Evolutionary conservation across 2,888 invertebrate species (phyloP), one percentile per base, ranked within the genome.

Genomic region (Vannuccia rotundouncinata): DNA sequence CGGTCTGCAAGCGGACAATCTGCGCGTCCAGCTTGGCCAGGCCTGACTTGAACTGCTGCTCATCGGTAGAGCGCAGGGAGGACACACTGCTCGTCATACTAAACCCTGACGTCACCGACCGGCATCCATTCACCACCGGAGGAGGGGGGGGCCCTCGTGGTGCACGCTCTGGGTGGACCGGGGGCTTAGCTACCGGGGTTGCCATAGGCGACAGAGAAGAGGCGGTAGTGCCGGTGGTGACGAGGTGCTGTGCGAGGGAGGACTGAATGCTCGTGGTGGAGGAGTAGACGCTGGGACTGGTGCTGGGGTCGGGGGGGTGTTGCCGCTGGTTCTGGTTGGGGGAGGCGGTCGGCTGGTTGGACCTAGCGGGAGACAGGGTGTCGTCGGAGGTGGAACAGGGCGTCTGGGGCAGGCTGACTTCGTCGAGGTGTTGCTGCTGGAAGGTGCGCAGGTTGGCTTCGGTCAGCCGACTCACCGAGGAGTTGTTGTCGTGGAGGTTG

Each of bases 1-100:
- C 59, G 77, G 27, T 66, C 31, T 77, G 77, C 59, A 77, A 22
- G 13, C 77, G 29, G n/a, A 25, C 59, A 45, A 77, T 77, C 27
- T 77, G 77, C n/a, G 45, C 59, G 22, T 77, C 77, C 59, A 77
- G 30, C 22, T 45, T 28, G 2, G 31, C 59, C 30, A 77, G 59
- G 27, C 77, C 77, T 17, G 31, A 31, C 31, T 27, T 28, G 77
- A 77, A 77, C 10, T 77, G 31, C 25, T 45, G 77, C 1, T 77
- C 77, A 59, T 77, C 77, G 13, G 22, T 5, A 27, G 77, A 77
- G 2, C 77, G 29, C n/a, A 77, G 22, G 1, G 77, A 77, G 31
- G 77, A 77, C 30, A 77, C 77, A 27, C 31, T 77, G 22, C 31
- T 31, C 31, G 59, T 77, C 22, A 77, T 25, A 31, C 31, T 31